Evolutionary conservation across 2,888 invertebrate species (phyloP), one percentile per base, ranked within the genome.

Genomic region (Adelognathus sp.): DNA sequence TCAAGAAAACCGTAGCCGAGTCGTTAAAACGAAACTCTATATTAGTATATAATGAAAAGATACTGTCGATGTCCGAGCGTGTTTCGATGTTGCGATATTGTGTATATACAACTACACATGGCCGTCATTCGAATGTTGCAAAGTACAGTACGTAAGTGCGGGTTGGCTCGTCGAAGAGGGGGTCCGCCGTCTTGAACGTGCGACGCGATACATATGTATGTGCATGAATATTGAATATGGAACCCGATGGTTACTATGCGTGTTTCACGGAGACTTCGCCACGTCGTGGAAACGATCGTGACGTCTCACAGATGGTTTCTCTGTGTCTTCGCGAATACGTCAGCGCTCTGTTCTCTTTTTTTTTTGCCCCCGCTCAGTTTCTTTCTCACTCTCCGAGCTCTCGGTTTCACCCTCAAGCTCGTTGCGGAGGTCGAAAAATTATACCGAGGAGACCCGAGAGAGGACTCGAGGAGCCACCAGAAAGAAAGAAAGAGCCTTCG

Each of bases 1-100:
- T 39, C 50, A 72, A 33, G 63, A 72, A 50, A 72, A 63, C 61
- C 71, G 71, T 63, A 54, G 54, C 67, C n/a, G 41, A 61, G 71
- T 72, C 71, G 71, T 72, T 72, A 72, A 72, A 72, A 54, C 41
- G 71, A 63, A 72, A 72, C 71, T 72, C 63, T 63, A 72, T 72
- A 72, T 72, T 72, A 63, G 61, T 71, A 44, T n/a, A n/a, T 71
- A 72, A 72, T 72, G 71, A 54, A 72, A n/a, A 72, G 61, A 72
- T 72, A 50, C 54, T n/a, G n/a, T 61, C 63, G 71, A 72, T 72
- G 71, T 29, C 54, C 14, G 61, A 14, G 60, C 27, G 41, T 39
- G 36, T 39, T 71, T 63, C 61, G 41, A 7, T 63, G 18, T 39
- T 71, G 24, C 52, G 39, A 63, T 61, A 52, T 52, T 16, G 6